Evolutionary conservation across 1,140 invertebrate species (phyloP).

Genomic region (Lepidurus arcticus): DNA sequence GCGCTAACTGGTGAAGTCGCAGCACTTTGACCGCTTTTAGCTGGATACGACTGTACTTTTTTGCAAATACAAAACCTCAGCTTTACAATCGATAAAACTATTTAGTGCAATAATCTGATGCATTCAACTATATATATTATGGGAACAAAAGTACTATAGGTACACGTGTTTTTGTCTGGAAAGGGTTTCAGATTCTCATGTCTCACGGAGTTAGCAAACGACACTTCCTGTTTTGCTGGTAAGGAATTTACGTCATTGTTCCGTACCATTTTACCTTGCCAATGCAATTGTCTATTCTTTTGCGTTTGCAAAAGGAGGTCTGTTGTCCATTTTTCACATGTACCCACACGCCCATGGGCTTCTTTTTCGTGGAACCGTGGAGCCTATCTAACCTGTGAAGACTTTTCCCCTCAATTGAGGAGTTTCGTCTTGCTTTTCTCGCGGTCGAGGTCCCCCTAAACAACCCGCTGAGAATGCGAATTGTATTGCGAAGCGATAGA

Average conservation of each 20-base stretch:
- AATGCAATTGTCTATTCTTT: not conserved
- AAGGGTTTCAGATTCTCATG: not conserved
- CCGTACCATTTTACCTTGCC: not conserved
- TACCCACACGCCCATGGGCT: not conserved
- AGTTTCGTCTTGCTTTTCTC: not conserved
- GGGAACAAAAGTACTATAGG: too few relatives aligned
- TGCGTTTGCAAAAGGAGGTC: not conserved
- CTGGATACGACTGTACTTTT: too few relatives aligned
- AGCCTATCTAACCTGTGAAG: not conserved
- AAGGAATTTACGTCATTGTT: not conserved
- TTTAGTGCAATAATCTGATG: too few relatives aligned
- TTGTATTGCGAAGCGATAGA: not conserved
- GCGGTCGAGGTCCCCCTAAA: constrained; percentile 7
- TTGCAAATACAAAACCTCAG: too few relatives aligned
- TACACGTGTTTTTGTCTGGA: not conserved
- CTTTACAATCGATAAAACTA: too few relatives aligned
- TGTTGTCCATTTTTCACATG: constrained; percentile 15
- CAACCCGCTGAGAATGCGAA: constrained; percentile 16
- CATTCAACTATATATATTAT: too few relatives aligned
- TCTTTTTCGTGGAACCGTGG: not conserved
- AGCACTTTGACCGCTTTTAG: too few relatives aligned
- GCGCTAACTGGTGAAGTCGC: too few relatives aligned
- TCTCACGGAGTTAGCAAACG: not conserved
- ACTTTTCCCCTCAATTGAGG: constrained; percentile 2
- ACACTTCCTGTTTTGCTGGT: constrained; percentile 9